Conservation (phyloP, 1,140 invertebrate genomes). For the Drosophila pseudoananassae region DNA sequence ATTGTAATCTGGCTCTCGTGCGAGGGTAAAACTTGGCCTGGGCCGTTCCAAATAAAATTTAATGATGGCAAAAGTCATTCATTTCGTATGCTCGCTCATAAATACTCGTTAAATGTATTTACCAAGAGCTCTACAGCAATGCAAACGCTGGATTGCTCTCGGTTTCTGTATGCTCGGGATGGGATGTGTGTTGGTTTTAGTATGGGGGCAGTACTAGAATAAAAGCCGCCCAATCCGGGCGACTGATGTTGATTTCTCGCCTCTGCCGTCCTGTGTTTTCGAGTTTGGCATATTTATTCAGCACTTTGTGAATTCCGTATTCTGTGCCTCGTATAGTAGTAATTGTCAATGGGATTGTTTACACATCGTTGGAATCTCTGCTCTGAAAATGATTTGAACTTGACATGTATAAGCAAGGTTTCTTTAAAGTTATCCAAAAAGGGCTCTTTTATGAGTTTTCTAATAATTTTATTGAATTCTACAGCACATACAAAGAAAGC, state of each 20-base stretch:
- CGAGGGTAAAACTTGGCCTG: constrained; percentile 27
- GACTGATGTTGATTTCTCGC: constrained; percentile 48
- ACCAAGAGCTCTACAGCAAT: constrained; percentile 62
- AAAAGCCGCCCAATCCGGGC: constrained; percentile 20
- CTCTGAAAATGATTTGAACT: constrained; percentile 37
- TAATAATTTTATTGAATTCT: too few relatives aligned
- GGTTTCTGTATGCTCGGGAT: constrained; percentile 15
- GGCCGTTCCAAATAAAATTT: constrained; percentile 65
- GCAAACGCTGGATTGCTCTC: constrained; percentile 49
- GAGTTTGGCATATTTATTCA: constrained; percentile 47
- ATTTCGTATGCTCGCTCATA: constrained; percentile 74
- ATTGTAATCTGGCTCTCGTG: constrained; percentile 44
- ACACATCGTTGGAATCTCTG: constrained; percentile 12
- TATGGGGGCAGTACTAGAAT: constrained; percentile 25
- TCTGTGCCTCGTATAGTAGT: constrained; percentile 26
- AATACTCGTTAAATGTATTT: constrained; percentile 76
- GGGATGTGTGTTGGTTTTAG: constrained; percentile 15
- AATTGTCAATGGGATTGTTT: constrained; percentile 43
- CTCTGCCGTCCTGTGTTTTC: constrained; percentile 42
- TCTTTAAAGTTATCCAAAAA: not conserved
- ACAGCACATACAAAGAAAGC: not conserved
- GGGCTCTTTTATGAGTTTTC: not conserved
- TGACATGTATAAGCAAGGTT: constrained; percentile 23
- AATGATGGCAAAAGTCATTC: constrained; percentile 76
- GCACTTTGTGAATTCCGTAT: constrained; percentile 36